phyloP scores from a whole-genome alignment of 92 coral and sea anemone genomes.

The Actinostola sp. region DNA sequence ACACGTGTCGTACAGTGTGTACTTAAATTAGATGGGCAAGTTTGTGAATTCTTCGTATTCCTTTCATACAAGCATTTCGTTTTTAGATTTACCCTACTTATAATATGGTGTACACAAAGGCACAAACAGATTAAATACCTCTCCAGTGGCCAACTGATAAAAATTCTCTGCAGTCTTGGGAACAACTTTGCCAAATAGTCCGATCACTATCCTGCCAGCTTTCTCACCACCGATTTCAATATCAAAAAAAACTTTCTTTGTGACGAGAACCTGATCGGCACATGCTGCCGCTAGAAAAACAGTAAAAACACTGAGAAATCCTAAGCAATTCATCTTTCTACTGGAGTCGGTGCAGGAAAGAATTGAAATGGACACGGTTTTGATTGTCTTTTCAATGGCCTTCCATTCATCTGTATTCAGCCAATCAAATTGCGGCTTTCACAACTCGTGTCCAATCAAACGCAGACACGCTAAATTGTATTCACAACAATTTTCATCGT shows the following conservation, averaged over 20 bases:
- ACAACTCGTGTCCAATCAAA: constrained; percentile 27
- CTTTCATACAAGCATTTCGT: too few species aligned
- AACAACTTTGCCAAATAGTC: constrained; percentile 90
- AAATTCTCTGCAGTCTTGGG: constrained; percentile 90
- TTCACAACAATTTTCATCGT: neutral
- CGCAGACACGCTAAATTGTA: constrained; percentile 35
- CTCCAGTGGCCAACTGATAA: constrained; percentile 76
- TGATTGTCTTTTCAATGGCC: constrained; percentile 19
- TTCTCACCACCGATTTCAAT: constrained; percentile 74
- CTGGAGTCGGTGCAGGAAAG: neutral
- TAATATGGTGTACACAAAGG: too few species aligned
- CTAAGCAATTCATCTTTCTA: constrained; percentile 36
- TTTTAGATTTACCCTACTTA: too few species aligned
- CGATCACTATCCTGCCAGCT: constrained; percentile 83
- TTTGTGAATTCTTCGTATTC: too few species aligned
- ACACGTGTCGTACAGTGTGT: too few species aligned
- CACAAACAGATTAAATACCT: constrained; percentile 50
- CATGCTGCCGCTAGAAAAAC: constrained; percentile 38
- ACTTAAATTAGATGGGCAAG: too few species aligned
- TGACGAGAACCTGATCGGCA: constrained; percentile 40
- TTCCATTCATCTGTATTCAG: constrained; percentile 5
- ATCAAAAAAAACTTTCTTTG: constrained; percentile 85
- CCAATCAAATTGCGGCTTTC: constrained; percentile 33
- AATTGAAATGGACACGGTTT: neutral
- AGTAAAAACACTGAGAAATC: constrained; percentile 31